These are phyloP conservation scores for Drosophila tsacasi DNA, from an alignment of 1,140 invertebrate species.

Conservation along the genomic window DNA sequence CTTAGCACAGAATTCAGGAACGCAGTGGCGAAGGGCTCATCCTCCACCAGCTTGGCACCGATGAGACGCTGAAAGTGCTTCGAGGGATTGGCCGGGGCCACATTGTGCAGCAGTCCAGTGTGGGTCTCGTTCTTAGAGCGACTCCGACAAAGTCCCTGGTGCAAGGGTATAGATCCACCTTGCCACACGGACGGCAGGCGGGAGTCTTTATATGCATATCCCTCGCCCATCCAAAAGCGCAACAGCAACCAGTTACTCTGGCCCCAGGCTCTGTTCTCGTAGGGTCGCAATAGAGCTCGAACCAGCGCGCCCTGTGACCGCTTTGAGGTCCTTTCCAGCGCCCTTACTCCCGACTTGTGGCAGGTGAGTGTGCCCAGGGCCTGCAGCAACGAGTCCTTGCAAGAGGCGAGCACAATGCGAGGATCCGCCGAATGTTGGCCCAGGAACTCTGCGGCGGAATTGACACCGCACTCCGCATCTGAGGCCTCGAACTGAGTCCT, in stretches of 20 bases:
- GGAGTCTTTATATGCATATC: constrained; percentile 92
- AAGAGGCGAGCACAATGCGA: constrained; percentile 91
- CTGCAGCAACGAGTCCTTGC: constrained; percentile 91
- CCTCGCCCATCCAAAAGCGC: constrained; percentile 93
- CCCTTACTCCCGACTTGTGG: constrained; percentile 86
- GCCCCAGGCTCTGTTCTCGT: constrained; percentile 94
- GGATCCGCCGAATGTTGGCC: constrained; percentile 91
- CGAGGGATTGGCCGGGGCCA: constrained; percentile 81
- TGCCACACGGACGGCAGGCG: constrained; percentile 81
- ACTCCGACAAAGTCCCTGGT: constrained; percentile 76
- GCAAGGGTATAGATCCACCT: constrained; percentile 65
- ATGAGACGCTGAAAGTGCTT: constrained; percentile 80
- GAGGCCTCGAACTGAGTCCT: constrained; percentile 69
- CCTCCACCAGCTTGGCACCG: constrained; percentile 85
- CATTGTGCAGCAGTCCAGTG: constrained; percentile 82
- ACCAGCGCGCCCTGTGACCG: constrained; percentile 88
- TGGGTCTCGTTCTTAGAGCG: constrained; percentile 83
- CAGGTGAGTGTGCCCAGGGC: constrained; percentile 90
- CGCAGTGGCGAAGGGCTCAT: constrained; percentile 86
- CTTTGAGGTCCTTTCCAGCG: constrained; percentile 88
- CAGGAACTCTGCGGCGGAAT: constrained; percentile 90
- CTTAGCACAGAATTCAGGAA: constrained; percentile 93
- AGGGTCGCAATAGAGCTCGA: constrained; percentile 90
- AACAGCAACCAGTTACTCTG: constrained; percentile 95
- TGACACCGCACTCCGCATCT: constrained; percentile 85